Evolutionary conservation across 2,113 vertebrate genomes (phyloP), one percentile per base, ranked within the genome.

Genomic region (Myocastor coypus): DNA sequence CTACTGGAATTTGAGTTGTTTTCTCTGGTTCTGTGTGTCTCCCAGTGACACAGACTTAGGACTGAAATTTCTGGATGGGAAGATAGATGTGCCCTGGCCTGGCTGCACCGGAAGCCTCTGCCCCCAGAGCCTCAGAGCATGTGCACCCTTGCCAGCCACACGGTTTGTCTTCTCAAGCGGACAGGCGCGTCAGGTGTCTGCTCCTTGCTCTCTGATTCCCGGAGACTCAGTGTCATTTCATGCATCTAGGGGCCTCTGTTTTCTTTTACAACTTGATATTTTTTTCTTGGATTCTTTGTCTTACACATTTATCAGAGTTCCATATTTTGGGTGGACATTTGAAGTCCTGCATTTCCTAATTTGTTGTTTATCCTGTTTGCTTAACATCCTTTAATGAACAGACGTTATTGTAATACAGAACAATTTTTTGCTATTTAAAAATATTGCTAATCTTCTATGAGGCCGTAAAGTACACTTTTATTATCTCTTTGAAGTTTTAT

Each of bases 401-500:
- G 24, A 96, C 64, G 8, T 71, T 55, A 71, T 55, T 89, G 32
- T 89, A 85, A 86, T 40, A 5, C 42, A 81, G 83, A 87, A 52
- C 69, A 75, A 68, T 89, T 94, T 83, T 84, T 80, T 80, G 28
- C 80, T 90, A 55, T 84, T 82, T 75, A 34, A 73, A 73, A 71
- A 59, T 66, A 34, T 83, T 80, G 30, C 81, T 95, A 89, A 81
- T 28, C 3, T 89, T 64, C 87, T 75, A 46, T 57, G 40, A 92
- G 68, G n/a, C 63, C 12, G 69, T 90, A 75, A 87, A 89, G n/a
- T 90, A 63, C 17, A 42, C 14, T 83, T 96, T 83, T 88, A 64
- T 88, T 92, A 12, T 89, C 80, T 83, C 66, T 7, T 94, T 46
- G 89, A 92, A 55, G 50, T 94, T 94, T 87, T 94, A 61, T 75